Percentiles rank a stretch among this genome's conserved stretches.
Evolutionary conservation across 2,113 vertebrate genomes (phyloP).

Genomic region (Dipodomys merriami): DNA sequence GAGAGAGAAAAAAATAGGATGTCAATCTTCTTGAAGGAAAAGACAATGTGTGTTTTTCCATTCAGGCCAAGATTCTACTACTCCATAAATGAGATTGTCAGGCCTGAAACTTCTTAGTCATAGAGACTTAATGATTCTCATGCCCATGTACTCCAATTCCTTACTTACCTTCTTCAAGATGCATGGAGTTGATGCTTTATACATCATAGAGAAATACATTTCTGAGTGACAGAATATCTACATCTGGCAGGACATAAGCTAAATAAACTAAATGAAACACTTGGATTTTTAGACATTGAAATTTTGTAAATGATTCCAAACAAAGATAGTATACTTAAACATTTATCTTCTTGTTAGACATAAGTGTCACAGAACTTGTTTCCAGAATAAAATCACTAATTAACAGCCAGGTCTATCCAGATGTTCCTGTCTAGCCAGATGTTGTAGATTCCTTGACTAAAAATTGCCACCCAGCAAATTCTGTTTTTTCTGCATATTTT

Average conservation of each 20-base stretch:
- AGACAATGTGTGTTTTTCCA: neutral
- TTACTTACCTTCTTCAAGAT: neutral
- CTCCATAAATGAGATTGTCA: slow-evolving; percentile 2
- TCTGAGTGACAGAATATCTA: neutral
- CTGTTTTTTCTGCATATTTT: slow-evolving; percentile 14
- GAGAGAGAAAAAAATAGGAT: neutral
- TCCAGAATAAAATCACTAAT: neutral
- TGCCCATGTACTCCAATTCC: neutral
- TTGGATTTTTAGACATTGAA: slow-evolving; percentile 33
- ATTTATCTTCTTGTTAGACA: neutral
- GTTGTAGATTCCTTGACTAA: slow-evolving; percentile 28
- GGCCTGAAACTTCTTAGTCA: neutral
- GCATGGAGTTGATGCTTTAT: neutral
- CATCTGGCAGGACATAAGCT: neutral
- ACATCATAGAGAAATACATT: neutral
- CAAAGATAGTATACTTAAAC: neutral
- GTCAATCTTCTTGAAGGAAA: slow-evolving; percentile 9
- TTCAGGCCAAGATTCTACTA: neutral
- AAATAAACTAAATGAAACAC: neutral
- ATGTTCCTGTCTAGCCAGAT: neutral
- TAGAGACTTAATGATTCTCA: neutral
- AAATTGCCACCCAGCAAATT: neutral
- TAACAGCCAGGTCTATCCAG: neutral
- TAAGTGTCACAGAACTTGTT: neutral
- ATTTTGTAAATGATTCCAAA: slow-evolving; percentile 20